Conservation (phyloP, 2,113 vertebrate genomes). For the Aphelocoma coerulescens region DNA sequence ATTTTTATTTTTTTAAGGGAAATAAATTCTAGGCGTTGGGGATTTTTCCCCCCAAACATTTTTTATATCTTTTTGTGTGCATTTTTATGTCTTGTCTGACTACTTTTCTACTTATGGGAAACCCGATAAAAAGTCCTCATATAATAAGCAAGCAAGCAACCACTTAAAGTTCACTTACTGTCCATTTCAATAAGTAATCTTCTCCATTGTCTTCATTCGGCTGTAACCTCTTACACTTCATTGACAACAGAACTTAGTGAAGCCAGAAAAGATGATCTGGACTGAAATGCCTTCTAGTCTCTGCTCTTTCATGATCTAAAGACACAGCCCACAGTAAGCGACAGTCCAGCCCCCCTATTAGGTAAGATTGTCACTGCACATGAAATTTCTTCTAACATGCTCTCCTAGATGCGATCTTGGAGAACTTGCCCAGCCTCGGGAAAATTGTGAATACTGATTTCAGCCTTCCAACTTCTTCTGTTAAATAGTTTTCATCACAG, state of each 20-base stretch:
- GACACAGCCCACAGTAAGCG: neutral
- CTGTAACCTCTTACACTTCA: neutral
- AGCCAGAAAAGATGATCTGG: neutral
- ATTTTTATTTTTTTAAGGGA: neutral
- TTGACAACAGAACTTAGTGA: neutral
- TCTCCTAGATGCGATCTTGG: neutral
- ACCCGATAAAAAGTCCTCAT: neutral
- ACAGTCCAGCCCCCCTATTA: neutral
- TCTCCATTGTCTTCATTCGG: neutral
- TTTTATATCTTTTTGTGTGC: neutral
- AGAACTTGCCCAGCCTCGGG: neutral
- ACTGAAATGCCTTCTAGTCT: neutral
- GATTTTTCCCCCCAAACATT: fast-evolving
- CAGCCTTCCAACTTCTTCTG: neutral
- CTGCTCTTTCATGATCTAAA: neutral
- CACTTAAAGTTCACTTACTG: neutral
- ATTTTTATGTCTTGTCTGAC: neutral
- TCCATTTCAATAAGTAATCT: neutral
- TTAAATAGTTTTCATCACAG: neutral
- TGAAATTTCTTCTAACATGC: neutral
- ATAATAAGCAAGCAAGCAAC: neutral
- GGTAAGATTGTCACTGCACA: neutral
- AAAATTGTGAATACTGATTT: neutral
- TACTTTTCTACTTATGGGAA: neutral
- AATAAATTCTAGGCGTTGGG: neutral